Evolutionary conservation across 2,113 vertebrate genomes (phyloP).

Genomic region (Galeopterus variegatus): DNA sequence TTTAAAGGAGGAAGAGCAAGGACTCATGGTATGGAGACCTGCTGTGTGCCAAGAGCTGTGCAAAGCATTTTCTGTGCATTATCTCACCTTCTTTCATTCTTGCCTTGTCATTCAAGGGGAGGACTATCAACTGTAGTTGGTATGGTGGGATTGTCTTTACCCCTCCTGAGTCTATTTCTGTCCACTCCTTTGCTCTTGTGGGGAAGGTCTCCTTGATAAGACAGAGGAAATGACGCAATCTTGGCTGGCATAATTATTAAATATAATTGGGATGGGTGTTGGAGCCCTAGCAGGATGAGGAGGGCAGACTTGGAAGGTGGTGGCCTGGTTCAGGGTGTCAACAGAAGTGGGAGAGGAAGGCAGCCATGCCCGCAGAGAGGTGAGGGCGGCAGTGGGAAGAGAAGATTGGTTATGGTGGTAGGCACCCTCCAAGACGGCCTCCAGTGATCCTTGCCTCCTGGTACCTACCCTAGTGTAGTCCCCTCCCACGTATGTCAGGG

Average conservation of each 20-base stretch:
- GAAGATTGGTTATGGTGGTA: too few relatives aligned
- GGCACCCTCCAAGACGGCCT: not conserved
- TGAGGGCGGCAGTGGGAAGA: rapidly evolving
- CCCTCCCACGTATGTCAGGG: not conserved
- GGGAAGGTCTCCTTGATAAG: not conserved
- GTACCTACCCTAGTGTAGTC: too few relatives aligned
- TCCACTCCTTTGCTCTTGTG: not conserved
- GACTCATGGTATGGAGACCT: not conserved
- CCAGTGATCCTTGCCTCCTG: not conserved
- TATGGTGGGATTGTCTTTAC: not conserved
- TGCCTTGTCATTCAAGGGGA: not conserved
- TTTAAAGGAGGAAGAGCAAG: not conserved
- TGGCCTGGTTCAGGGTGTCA: not conserved
- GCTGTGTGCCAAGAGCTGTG: too few relatives aligned
- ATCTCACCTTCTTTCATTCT: not conserved
- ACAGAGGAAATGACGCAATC: not conserved
- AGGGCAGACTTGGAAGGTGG: not conserved
- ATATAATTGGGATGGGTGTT: not conserved
- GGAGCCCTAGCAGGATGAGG: not conserved
- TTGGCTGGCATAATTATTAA: not conserved
- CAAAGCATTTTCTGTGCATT: not conserved
- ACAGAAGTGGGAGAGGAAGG: not conserved
- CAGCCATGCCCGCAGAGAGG: too few relatives aligned
- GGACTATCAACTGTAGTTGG: not conserved
- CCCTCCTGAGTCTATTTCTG: not conserved